Conservation (phyloP, 2,797 vertebrate genomes). For the Anguilla megastoma region DNA sequence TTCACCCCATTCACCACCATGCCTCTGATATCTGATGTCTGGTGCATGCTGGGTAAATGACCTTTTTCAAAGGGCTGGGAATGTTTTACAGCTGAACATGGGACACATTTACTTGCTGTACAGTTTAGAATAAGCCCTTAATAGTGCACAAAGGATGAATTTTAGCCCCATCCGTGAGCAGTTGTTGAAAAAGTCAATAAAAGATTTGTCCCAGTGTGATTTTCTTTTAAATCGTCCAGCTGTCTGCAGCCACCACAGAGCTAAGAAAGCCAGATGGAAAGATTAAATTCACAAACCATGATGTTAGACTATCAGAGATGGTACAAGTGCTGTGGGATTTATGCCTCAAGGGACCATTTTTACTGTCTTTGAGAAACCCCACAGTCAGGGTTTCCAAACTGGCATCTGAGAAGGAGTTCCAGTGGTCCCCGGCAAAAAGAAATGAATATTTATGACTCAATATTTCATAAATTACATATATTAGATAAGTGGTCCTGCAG, state of each 20-base stretch:
- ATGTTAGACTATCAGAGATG: not conserved
- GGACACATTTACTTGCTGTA: not conserved
- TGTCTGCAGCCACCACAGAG: not conserved
- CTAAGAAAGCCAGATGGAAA: conserved; percentile 2
- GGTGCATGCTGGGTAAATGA: not conserved
- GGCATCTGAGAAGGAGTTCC: too few relatives aligned
- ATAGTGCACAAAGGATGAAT: not conserved
- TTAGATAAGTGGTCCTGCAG: not conserved
- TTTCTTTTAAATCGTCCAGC: not conserved
- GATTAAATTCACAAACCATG: conserved; percentile 25
- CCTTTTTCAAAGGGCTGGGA: not conserved
- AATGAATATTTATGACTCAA: too few relatives aligned
- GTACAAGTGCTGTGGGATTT: not conserved
- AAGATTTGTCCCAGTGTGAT: not conserved
- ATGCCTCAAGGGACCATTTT: not conserved
- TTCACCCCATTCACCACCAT: not conserved
- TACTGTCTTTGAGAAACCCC: not conserved
- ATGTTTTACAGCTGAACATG: not conserved
- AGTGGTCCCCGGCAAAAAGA: too few relatives aligned
- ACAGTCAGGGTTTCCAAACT: too few relatives aligned
- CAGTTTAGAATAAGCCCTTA: not conserved
- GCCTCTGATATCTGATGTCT: not conserved
- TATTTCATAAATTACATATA: not conserved
- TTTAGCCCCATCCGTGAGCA: not conserved
- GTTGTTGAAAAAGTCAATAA: not conserved